A percentile compares a stretch with the other conserved stretches of the same genome.
These are phyloP conservation scores for Grapholita molesta DNA, from an alignment of 1,140 invertebrate species.

Conservation along the genomic window DNA sequence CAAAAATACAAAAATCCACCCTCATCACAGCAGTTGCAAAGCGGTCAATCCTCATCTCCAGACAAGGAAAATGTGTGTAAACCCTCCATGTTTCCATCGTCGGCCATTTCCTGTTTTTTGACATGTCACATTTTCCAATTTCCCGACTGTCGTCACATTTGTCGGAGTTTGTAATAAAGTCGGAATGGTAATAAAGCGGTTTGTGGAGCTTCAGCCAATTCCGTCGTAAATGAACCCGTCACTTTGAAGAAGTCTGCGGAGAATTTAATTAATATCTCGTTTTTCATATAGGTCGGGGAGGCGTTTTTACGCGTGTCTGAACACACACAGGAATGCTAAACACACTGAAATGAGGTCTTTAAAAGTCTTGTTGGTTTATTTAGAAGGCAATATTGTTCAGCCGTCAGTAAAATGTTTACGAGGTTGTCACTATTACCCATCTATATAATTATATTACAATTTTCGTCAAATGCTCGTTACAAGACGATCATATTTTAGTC, in stretches of 20 bases:
- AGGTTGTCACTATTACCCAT: too few species aligned
- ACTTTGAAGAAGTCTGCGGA: constrained; percentile 3
- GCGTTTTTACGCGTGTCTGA: not conserved
- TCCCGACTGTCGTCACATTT: constrained; percentile 30
- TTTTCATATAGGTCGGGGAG: not conserved
- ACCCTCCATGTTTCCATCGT: not conserved
- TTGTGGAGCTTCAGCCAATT: constrained; percentile 4
- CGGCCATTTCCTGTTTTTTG: constrained; percentile 23
- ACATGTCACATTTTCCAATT: constrained; percentile 39
- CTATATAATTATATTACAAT: too few species aligned
- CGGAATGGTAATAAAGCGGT: constrained; percentile 24
- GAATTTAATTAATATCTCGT: constrained; percentile 9
- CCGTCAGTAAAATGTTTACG: too few species aligned
- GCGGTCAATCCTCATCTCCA: not conserved
- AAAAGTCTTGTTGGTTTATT: not conserved
- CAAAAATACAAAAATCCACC: not conserved
- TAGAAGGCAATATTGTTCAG: not conserved
- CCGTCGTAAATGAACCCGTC: constrained; percentile 1
- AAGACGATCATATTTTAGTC: too few species aligned
- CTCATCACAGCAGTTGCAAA: not conserved
- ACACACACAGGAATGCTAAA: not conserved
- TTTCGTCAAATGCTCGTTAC: too few species aligned
- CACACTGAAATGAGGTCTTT: not conserved
- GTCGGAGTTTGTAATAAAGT: constrained; percentile 35
- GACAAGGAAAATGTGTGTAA: not conserved